phyloP scores from a whole-genome alignment of 2,888 invertebrate species.

The Plagodis dolabraria region DNA sequence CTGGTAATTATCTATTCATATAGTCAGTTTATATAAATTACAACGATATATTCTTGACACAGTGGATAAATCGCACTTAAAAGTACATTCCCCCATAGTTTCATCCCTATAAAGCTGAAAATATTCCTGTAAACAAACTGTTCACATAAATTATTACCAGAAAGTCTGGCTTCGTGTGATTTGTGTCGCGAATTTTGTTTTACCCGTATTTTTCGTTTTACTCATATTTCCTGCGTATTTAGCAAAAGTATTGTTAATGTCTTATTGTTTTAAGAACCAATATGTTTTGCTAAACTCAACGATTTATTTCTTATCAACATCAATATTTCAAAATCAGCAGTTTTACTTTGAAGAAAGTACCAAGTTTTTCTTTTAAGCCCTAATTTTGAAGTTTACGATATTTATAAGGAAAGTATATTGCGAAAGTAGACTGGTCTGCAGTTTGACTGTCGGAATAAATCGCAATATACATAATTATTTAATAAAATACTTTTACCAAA shows the following conservation, averaged over 20 bases:
- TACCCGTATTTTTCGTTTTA: constrained; percentile 17
- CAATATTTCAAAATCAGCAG: no score
- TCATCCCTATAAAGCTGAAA: constrained; percentile 33
- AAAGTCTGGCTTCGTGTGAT: constrained; percentile 37
- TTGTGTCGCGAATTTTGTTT: constrained; percentile 35
- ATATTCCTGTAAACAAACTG: constrained; percentile 36
- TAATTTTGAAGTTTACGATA: no score
- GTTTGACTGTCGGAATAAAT: no score
- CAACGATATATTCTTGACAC: neutral
- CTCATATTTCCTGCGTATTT: constrained; percentile 20
- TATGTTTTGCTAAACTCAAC: neutral
- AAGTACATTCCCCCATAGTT: constrained; percentile 31
- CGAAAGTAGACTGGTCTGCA: no score
- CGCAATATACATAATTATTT: no score
- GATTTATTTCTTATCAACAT: no score
- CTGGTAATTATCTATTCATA: no score
- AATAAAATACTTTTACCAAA: no score
- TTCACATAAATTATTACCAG: constrained; percentile 36
- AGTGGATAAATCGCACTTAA: constrained; percentile 16
- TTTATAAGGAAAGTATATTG: no score
- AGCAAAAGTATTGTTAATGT: constrained; percentile 15
- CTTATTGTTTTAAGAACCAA: constrained; percentile 17
- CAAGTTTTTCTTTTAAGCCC: no score
- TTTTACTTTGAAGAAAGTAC: no score
- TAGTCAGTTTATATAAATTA: neutral